Conservation (phyloP, 2,888 invertebrate genomes). For the Cephus nigrinus region DNA sequence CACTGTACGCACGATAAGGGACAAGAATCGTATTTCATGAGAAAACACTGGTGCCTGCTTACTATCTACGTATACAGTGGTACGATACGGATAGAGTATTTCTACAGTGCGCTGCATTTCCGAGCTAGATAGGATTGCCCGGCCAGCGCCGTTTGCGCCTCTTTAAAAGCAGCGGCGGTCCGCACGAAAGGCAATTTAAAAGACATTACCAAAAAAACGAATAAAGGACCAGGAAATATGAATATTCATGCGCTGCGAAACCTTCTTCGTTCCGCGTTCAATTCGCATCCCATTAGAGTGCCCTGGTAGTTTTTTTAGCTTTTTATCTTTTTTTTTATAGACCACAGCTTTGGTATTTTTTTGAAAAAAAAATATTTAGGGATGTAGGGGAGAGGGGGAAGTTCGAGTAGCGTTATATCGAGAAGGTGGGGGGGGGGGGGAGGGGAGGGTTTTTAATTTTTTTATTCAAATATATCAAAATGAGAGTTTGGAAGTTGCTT, state of each 20-base stretch:
- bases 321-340: too few relatives aligned
- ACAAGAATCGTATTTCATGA: background rate
- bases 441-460: too few relatives aligned
- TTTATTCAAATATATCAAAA: too few relatives aligned
- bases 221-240: slow-evolving; percentile 40
- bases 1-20: background rate
- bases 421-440: too few relatives aligned
- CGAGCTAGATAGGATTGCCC: slow-evolving; percentile 37
- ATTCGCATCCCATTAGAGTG: slow-evolving; percentile 18
- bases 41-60: background rate
- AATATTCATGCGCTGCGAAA: slow-evolving; percentile 28
- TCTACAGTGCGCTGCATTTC: slow-evolving; percentile 33
- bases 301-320: background rate
- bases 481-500: background rate
- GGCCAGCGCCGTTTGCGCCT: background rate
- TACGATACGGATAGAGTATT: background rate
- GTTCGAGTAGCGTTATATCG: too few relatives aligned
- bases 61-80: background rate
- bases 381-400: too few relatives aligned
- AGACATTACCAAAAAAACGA: slow-evolving; percentile 29
- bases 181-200: slow-evolving; percentile 36
- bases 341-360: slow-evolving; percentile 3
- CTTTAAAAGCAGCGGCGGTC: slow-evolving; percentile 29
- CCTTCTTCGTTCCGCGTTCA: slow-evolving; percentile 9
- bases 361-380: background rate